Evolutionary conservation across 2,888 invertebrate species (phyloP), one percentile per base, ranked within the genome.

Genomic region (Hermaeophaga mercurialis): DNA sequence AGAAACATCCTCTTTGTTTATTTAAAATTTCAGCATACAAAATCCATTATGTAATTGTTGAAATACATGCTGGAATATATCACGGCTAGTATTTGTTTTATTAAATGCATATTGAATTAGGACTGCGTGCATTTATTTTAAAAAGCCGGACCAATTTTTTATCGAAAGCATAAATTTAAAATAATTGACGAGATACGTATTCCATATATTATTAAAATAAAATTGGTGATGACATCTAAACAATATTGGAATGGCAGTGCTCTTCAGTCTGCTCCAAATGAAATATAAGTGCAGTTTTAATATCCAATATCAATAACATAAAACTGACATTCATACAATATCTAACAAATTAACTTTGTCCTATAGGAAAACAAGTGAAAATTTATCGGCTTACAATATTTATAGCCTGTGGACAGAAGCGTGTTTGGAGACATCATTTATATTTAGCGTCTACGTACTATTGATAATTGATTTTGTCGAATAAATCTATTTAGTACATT

Each of bases 351-450:
- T 61, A 62, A 64, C 57, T 62, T 54, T 57, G 62, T 64, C 59
- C 58, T 36, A 47, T 58, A 60, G 53, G 61, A 61, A 59, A 61
- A 62, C 56, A 54, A 49, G 57, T 43, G 49, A 56, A 59, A 64
- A 68, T 66, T 66, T 66, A 66, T 65, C 56, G 64, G 46, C 49
- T 54, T 43, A 60, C 57, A 62, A 64, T 66, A 68, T 68, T 68
- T 68, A 68, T 64, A 62, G 59, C 49, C 64, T 65, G 66, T 66
- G 64, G 67, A 68, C 67, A 67, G 64, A 60, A 65, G 63, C 68
- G 58, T 66, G 65, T 67, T 68, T 63, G 64, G 65, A 65, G 64
- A 63, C 67, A 67, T 66, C 66, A 67, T 68, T 68, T 67, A 66
- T 68, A 63, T 64, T 66, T 61, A 62, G 55, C 64, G 56, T 64